Base-by-base conservation (phyloP, 1,140 invertebrate genomes). In the Drosophila melanica region DNA sequence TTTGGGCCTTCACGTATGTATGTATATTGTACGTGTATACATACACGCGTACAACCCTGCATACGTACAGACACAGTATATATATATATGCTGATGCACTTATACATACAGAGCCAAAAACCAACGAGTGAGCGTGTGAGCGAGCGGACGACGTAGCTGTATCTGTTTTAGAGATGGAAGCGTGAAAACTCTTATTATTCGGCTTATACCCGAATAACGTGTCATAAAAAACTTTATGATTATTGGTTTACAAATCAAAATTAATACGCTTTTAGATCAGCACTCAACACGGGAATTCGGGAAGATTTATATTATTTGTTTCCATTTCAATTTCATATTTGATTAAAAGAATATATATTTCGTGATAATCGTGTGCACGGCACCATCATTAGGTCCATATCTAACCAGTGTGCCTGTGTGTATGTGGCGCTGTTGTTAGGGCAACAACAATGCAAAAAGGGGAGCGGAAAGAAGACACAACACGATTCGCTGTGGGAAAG, bases 401-500 rank as follows among this genome's bases (percentile, higher is more conserved):
- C 70, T 73, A 73, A 45, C 45, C 59, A 14, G 67, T 67, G 51
- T 79, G 58, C 48, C 45, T 75, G 68, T 77, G 69, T 85, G 77
- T 85, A 78, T 85, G 74, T 84, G 54, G 77, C 84, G 77, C 67
- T 66, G 77, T 77, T 75, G 75, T 68, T 73, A 60, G n/a, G 72
- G 60, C 55, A 73, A 64, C 72, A 57, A 33, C 41, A 69, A 65
- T 59, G 60, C 67, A 63, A 53, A 37, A 35, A 20, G 23, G 50
- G 54, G 65, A 27, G 27, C 47, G 45, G 35, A 47, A 6, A 62
- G 44, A 44, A 47, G 78, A 69, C 82, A 89, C 82, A 87, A 87
- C 79, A 87, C 79, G 65, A 82, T 89, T 89, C 73, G 79, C 68
- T 89, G 84, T 87, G 70, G 63, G 82, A 89, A 89, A 87, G 82